A percentile compares a stretch with the other conserved stretches of the same genome.
Conservation (phyloP, 2,113 vertebrate genomes). For the Amphiprion percula region DNA sequence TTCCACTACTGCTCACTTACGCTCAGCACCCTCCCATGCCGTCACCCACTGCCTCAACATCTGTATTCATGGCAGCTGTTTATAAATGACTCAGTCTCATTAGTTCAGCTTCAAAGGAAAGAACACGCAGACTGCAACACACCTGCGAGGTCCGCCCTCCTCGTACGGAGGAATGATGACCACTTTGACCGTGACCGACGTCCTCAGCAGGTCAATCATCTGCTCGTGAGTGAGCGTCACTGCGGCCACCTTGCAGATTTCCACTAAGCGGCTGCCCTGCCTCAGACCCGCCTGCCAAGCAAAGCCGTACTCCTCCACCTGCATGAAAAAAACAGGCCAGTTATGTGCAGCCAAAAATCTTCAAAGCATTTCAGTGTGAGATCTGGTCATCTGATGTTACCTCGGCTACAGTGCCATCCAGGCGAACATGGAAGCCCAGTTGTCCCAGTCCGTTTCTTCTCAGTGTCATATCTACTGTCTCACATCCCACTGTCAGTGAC, state of each 20-base stretch:
- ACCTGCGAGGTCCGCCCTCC: constrained; percentile 92
- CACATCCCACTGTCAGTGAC: constrained; percentile 91
- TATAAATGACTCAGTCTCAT: constrained; percentile 13
- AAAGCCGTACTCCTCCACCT: constrained; percentile 96
- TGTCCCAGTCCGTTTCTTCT: constrained; percentile 94
- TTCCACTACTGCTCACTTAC: constrained; percentile 25
- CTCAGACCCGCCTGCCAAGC: constrained; percentile 96
- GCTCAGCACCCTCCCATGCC: not conserved
- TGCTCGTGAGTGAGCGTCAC: constrained; percentile 94
- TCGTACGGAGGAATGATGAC: constrained; percentile 93
- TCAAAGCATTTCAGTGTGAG: not conserved
- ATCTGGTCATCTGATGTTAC: constrained; percentile 46
- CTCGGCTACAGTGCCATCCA: constrained; percentile 93
- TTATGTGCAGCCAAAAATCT: constrained; percentile 11
- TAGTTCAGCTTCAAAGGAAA: constrained; percentile 9
- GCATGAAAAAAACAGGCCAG: constrained; percentile 4
- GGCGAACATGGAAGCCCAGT: constrained; percentile 95
- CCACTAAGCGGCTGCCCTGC: constrained; percentile 93
- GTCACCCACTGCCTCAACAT: constrained; percentile 27
- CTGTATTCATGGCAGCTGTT: constrained; percentile 27
- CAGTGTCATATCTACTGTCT: constrained; percentile 94
- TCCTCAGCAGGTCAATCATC: constrained; percentile 95
- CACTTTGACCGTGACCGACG: constrained; percentile 94
- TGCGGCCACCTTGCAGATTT: constrained; percentile 96
- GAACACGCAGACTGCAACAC: constrained; percentile 27